Conservation (phyloP, 2,113 vertebrate genomes). For the Sinocyclocheilus anophthalmus region DNA sequence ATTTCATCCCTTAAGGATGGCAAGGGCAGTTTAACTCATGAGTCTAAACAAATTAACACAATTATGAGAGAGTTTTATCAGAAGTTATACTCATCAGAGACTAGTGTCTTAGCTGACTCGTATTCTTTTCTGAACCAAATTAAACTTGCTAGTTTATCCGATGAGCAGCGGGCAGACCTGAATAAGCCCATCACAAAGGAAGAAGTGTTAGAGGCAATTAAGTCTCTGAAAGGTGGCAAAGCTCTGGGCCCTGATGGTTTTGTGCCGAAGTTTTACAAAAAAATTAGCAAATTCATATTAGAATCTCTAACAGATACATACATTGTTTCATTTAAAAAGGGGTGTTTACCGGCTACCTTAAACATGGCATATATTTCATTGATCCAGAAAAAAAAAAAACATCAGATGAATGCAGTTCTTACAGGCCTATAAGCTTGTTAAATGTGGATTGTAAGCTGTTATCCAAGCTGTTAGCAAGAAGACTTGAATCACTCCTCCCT, state of each 20-base stretch:
- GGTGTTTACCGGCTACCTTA: background rate
- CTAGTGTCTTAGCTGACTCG: background rate
- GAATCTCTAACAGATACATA: background rate
- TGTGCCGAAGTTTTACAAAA: background rate
- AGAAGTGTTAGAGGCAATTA: background rate
- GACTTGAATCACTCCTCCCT: background rate
- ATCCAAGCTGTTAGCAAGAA: background rate
- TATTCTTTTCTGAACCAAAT: background rate
- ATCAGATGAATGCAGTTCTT: background rate
- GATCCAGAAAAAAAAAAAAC: background rate
- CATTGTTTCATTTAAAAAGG: background rate
- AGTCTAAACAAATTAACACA: background rate
- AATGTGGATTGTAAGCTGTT: background rate
- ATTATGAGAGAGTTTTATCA: background rate
- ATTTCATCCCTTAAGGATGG: background rate
- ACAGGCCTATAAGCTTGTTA: background rate
- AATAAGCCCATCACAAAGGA: slow-evolving; percentile 1
- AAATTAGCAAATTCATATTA: background rate
- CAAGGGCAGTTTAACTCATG: too few species aligned
- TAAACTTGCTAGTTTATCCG: background rate
- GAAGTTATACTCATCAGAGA: background rate
- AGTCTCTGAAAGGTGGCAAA: background rate
- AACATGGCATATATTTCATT: too few species aligned
- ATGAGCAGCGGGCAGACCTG: background rate
- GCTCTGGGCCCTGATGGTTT: background rate